phyloP scores from a whole-genome alignment of 1,140 invertebrate genomes.

The Saccostrea glomerata region DNA sequence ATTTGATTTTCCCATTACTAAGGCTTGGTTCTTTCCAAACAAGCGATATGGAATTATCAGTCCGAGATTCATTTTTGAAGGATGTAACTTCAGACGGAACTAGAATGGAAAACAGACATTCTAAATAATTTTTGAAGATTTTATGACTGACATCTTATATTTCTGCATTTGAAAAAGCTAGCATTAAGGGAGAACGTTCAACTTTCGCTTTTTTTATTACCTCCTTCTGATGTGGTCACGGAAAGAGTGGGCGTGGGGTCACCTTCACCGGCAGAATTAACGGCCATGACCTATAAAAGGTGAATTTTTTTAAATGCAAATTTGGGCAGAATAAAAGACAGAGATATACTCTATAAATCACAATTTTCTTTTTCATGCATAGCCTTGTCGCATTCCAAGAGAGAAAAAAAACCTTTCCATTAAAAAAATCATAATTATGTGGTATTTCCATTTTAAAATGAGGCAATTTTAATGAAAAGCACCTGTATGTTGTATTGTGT shows the following conservation, averaged over 20 bases:
- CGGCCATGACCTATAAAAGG: slow-evolving; percentile 57
- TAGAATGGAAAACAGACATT: slow-evolving; percentile 48
- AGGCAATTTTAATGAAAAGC: background rate
- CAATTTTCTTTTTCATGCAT: too few species aligned
- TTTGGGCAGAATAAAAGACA: too few species aligned
- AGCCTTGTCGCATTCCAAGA: too few species aligned
- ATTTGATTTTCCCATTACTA: slow-evolving; percentile 59
- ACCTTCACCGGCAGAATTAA: slow-evolving; percentile 64
- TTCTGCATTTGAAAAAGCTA: background rate
- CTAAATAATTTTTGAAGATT: background rate
- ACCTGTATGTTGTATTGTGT: slow-evolving; percentile 58
- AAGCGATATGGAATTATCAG: slow-evolving; percentile 60
- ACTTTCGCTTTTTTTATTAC: slow-evolving; percentile 46
- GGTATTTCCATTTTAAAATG: too few species aligned
- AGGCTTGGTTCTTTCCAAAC: slow-evolving; percentile 59
- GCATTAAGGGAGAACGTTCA: background rate
- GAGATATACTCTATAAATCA: too few species aligned
- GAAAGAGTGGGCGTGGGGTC: slow-evolving; percentile 48
- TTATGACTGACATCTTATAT: background rate
- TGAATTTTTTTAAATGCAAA: too few species aligned
- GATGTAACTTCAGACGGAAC: slow-evolving; percentile 64
- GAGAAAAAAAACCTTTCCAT: too few species aligned
- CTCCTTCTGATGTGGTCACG: slow-evolving; percentile 56
- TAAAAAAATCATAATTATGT: too few species aligned
- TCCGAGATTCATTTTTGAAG: slow-evolving; percentile 65